A percentile compares a stretch with the other conserved stretches of the same genome.
Conservation (phyloP, 2,888 invertebrate species). For the Cheilosia vernalis region DNA sequence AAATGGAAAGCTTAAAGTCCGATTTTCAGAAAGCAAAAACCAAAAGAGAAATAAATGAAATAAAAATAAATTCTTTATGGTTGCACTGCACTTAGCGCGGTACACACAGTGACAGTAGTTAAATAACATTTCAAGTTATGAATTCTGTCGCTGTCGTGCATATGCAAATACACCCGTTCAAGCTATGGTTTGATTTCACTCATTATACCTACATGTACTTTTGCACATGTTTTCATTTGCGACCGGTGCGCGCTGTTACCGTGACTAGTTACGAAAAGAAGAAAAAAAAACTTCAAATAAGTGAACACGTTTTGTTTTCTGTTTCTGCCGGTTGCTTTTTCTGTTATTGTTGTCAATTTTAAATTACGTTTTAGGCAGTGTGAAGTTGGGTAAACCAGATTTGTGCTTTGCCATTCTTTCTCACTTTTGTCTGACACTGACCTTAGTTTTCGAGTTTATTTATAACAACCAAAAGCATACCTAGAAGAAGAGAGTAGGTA, state of each 20-base stretch:
- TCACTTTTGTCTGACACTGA: slow-evolving; percentile 34
- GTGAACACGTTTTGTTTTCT: slow-evolving; percentile 9
- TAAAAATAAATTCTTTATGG: not conserved
- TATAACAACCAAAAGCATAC: not conserved
- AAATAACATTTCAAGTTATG: not conserved
- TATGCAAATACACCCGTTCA: slow-evolving; percentile 41
- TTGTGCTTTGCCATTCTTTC: slow-evolving; percentile 7
- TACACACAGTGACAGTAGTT: not conserved
- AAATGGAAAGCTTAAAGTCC: slow-evolving; percentile 1
- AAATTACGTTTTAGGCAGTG: not conserved
- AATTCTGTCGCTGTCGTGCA: slow-evolving; percentile 1
- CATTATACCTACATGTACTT: not conserved
- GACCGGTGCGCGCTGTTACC: not conserved
- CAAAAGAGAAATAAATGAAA: not conserved
- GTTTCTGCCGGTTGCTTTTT: slow-evolving; percentile 52
- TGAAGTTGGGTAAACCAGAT: slow-evolving; percentile 35
- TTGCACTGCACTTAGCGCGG: not conserved
- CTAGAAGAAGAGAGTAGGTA: not conserved
- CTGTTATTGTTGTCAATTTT: slow-evolving; percentile 28
- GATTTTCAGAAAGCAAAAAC: not conserved
- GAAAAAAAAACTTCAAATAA: not conserved
- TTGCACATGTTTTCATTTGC: not conserved
- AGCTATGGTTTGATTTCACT: slow-evolving; percentile 3
- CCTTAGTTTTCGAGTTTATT: slow-evolving; percentile 44
- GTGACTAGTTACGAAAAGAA: not conserved